A percentile compares a stretch with the other conserved stretches of the same genome.
Conservation (phyloP, 2,888 invertebrate genomes). For the Synergus laeviventris region DNA sequence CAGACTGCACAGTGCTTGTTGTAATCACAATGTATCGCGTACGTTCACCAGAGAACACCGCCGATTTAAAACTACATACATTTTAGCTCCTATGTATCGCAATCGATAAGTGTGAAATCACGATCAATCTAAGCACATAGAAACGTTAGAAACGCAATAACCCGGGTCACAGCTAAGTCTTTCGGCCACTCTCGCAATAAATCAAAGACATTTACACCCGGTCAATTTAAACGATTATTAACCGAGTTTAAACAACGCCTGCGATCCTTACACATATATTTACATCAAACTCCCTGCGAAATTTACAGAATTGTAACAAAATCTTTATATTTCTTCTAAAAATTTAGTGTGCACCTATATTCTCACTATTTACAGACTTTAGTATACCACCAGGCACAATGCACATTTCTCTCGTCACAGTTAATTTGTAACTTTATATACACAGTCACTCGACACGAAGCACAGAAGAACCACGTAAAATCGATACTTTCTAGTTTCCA, state of each 20-base stretch:
- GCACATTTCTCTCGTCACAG: slow-evolving; percentile 41
- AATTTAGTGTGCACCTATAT: background rate
- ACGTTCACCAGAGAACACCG: slow-evolving; percentile 30
- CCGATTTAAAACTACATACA: slow-evolving; percentile 31
- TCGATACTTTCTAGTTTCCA: slow-evolving; percentile 33
- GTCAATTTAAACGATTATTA: slow-evolving; percentile 8
- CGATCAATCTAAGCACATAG: slow-evolving; percentile 8
- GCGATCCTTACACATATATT: background rate
- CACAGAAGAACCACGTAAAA: slow-evolving; percentile 47
- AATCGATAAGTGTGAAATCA: slow-evolving; percentile 30
- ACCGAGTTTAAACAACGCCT: background rate
- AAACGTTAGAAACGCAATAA: slow-evolving; percentile 1
- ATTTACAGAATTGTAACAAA: slow-evolving; percentile 50
- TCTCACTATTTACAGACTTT: slow-evolving; percentile 52
- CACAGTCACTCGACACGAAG: slow-evolving; percentile 50
- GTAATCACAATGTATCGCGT: slow-evolving; percentile 36
- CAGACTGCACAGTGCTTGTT: slow-evolving; percentile 30
- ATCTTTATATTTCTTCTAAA: slow-evolving; percentile 17
- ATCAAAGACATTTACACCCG: slow-evolving; percentile 21
- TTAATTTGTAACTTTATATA: slow-evolving; percentile 55
- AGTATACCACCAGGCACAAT: slow-evolving; percentile 58
- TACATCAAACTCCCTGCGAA: slow-evolving; percentile 19
- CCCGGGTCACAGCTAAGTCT: slow-evolving; percentile 21
- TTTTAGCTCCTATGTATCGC: slow-evolving; percentile 3
- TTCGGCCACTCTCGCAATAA: slow-evolving; percentile 1